Conservation (phyloP, 2,113 vertebrate genomes). For the Genyomyrus donnyi region DNA sequence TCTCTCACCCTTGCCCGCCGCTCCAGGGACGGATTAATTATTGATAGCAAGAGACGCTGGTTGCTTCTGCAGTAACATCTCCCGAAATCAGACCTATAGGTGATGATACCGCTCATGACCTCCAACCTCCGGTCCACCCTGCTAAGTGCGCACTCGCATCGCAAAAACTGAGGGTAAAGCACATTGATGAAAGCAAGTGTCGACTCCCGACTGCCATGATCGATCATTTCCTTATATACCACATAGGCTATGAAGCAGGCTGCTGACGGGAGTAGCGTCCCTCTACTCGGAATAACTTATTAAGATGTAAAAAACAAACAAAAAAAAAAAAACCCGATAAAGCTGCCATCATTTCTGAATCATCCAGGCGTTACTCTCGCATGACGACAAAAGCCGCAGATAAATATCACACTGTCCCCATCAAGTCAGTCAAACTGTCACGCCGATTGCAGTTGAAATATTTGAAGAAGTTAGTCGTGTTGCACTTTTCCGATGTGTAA, state of each 20-base stretch:
- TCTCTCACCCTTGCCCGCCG: slow-evolving; percentile 39
- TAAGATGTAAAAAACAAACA: neutral
- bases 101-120: slow-evolving; percentile 44
- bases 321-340: slow-evolving; percentile 12
- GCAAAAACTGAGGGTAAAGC: neutral
- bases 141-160: slow-evolving; percentile 34
- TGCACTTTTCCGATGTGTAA: neutral
- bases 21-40: slow-evolving; percentile 67
- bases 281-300: slow-evolving; percentile 21
- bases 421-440: neutral
- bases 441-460: neutral
- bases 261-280: slow-evolving; percentile 15
- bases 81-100: slow-evolving; percentile 35
- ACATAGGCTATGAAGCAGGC: neutral
- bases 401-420: neutral
- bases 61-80: slow-evolving; percentile 40
- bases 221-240: slow-evolving; percentile 16
- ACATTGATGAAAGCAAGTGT: slow-evolving; percentile 24
- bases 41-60: slow-evolving; percentile 37
- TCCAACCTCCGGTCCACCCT: slow-evolving; percentile 52
- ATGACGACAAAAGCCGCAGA: neutral
- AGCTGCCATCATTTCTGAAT: slow-evolving; percentile 12
- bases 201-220: slow-evolving; percentile 1
- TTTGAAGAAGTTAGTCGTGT: neutral
- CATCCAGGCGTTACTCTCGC: neutral